Conservation (phyloP, 2,797 vertebrate species). For the Harpagifer antarcticus region DNA sequence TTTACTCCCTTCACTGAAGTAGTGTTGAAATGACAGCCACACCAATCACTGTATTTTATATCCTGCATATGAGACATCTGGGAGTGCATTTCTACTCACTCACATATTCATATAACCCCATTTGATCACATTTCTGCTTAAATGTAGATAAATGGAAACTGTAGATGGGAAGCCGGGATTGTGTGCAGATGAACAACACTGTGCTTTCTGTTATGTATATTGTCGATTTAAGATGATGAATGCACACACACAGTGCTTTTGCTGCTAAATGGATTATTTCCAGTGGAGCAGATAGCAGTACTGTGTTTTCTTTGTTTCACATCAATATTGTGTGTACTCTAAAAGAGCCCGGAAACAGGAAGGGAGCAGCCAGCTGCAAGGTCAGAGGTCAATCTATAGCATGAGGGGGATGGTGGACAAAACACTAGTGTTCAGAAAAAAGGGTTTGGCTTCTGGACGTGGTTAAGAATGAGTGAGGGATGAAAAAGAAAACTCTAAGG, state of each 20-base stretch:
- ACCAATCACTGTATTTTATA: neutral
- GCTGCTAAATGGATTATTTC: constrained; percentile 37
- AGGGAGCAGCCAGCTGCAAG: constrained; percentile 84
- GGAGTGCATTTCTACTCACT: neutral
- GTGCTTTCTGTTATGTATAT: neutral
- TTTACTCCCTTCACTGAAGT: neutral
- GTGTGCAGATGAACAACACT: constrained; percentile 14
- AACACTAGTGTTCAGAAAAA: constrained; percentile 66
- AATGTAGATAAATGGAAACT: constrained; percentile 19
- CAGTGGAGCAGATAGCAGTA: neutral
- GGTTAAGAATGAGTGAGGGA: constrained; percentile 26
- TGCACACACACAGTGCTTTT: constrained; percentile 11
- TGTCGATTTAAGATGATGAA: constrained; percentile 22
- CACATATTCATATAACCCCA: neutral
- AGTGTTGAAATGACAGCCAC: neutral
- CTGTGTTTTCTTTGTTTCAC: constrained; percentile 32
- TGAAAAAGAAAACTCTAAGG: constrained; percentile 17
- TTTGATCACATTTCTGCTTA: constrained; percentile 2
- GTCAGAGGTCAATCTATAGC: constrained; percentile 82
- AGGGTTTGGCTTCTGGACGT: constrained; percentile 54
- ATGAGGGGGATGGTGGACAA: constrained; percentile 72
- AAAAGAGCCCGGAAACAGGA: constrained; percentile 80
- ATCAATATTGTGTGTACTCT: constrained; percentile 29
- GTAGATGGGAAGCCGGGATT: constrained; percentile 1
- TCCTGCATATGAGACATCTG: neutral